phyloP scores from a whole-genome alignment of 2,113 vertebrate genomes.

The Lates calcarifer region DNA sequence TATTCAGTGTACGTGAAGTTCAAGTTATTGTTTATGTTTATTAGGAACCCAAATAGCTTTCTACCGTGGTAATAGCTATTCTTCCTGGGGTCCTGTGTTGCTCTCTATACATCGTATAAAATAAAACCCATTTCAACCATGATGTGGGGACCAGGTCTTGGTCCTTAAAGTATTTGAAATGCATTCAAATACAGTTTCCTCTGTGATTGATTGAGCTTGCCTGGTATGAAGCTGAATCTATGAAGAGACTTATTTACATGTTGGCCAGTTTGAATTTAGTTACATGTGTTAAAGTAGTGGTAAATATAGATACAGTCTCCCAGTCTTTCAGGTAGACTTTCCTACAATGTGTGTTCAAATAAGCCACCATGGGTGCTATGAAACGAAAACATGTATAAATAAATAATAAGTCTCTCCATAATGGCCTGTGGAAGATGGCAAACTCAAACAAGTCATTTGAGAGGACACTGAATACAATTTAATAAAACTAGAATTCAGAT shows the following conservation, averaged over 20 bases:
- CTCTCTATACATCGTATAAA: not conserved
- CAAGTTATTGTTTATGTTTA: not conserved
- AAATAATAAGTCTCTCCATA: not conserved
- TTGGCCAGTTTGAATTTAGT: not conserved
- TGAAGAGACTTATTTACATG: not conserved
- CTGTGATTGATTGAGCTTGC: slow-evolving; percentile 51
- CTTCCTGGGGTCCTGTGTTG: slow-evolving; percentile 25
- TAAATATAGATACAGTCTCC: not conserved
- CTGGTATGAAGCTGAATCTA: not conserved
- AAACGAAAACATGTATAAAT: not conserved
- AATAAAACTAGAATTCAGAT: slow-evolving; percentile 34
- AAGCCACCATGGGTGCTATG: rapidly evolving
- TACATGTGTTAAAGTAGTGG: not conserved
- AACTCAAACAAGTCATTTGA: slow-evolving; percentile 43
- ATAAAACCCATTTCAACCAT: slow-evolving; percentile 72
- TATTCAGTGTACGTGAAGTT: slow-evolving; percentile 37
- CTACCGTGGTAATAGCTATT: not conserved
- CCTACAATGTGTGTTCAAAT: not conserved
- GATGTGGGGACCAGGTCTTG: not conserved
- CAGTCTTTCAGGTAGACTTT: too few species aligned
- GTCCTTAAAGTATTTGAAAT: slow-evolving; percentile 38
- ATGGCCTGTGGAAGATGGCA: not conserved
- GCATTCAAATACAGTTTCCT: slow-evolving; percentile 38
- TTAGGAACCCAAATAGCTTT: slow-evolving; percentile 38
- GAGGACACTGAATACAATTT: slow-evolving; percentile 39